Conservation (phyloP, 2,888 invertebrate genomes). For the Clanis bilineata region DNA sequence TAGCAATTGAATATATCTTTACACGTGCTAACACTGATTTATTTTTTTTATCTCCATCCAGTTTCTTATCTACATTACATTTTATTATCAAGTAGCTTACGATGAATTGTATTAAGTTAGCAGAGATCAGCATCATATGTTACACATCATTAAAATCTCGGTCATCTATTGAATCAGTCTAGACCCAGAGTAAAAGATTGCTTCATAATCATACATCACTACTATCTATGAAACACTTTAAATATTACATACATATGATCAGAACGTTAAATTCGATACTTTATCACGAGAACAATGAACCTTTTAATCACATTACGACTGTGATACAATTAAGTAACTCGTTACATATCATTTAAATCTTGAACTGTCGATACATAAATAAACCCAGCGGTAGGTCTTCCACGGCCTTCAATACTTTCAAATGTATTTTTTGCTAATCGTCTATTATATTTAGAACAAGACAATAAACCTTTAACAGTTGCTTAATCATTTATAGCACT, state of each 20-base stretch:
- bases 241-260: constrained; percentile 29
- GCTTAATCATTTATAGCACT: neutral
- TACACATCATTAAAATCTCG: neutral
- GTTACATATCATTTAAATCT: constrained; percentile 34
- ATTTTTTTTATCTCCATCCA: too few species aligned
- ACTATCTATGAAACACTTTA: constrained; percentile 16
- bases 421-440: constrained; percentile 24
- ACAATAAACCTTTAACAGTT: neutral
- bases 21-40: neutral
- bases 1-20: too few species aligned
- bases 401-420: constrained; percentile 42
- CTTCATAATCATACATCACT: neutral
- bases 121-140: neutral
- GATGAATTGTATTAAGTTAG: neutral
- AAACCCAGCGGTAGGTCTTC: constrained; percentile 40
- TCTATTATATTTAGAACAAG: constrained; percentile 2
- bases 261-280: constrained; percentile 18
- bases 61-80: neutral
- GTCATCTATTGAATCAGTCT: neutral
- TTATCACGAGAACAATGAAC: constrained; percentile 48
- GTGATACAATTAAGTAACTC: constrained; percentile 39
- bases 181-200: neutral
- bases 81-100: too few species aligned
- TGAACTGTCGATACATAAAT: constrained; percentile 12
- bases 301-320: constrained; percentile 44